A percentile compares a stretch with the other conserved stretches of the same genome.
Conservation (phyloP, 1,140 invertebrate species). For the Aphelenchoides avenae region DNA sequence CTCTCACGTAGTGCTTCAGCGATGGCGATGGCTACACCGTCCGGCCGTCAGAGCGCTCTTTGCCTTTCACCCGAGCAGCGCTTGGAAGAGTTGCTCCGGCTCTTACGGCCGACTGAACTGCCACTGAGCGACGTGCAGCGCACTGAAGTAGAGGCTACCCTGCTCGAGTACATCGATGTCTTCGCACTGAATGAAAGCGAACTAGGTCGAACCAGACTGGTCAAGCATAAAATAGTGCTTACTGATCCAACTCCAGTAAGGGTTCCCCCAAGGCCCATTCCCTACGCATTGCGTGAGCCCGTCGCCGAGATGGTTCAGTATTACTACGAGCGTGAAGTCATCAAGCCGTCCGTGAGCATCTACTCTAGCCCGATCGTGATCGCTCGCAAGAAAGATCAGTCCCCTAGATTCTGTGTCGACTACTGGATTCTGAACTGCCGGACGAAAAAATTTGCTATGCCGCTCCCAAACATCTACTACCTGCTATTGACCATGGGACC, state of each 20-base stretch:
- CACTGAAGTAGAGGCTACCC: no score
- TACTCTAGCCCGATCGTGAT: slow-evolving; percentile 63
- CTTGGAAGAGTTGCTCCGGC: no score
- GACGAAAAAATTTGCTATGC: slow-evolving; percentile 62
- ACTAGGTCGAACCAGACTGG: slow-evolving; percentile 46
- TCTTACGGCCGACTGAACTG: no score
- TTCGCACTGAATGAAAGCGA: slow-evolving; percentile 65
- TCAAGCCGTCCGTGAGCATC: slow-evolving; percentile 59
- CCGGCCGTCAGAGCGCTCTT: no score
- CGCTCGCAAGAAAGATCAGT: slow-evolving; percentile 63
- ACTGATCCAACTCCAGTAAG: slow-evolving; percentile 38
- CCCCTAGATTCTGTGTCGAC: slow-evolving; percentile 61
- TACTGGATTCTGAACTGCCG: slow-evolving; percentile 62
- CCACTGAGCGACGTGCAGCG: no score
- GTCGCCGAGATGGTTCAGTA: slow-evolving; percentile 27
- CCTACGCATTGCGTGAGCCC: slow-evolving; percentile 10
- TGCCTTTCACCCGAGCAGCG: no score
- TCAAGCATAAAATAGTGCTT: slow-evolving; percentile 52
- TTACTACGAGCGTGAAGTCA: slow-evolving; percentile 19
- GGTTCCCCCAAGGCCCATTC: slow-evolving; percentile 17
- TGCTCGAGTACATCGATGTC: slow-evolving; percentile 17
- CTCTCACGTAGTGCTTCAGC: no score
- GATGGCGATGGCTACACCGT: no score
- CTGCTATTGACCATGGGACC: slow-evolving; percentile 55
- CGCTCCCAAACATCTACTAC: slow-evolving; percentile 63